These are phyloP conservation scores for Rhynchotus rufescens DNA, from an alignment of 2,797 vertebrate species.

Conservation along the genomic window DNA sequence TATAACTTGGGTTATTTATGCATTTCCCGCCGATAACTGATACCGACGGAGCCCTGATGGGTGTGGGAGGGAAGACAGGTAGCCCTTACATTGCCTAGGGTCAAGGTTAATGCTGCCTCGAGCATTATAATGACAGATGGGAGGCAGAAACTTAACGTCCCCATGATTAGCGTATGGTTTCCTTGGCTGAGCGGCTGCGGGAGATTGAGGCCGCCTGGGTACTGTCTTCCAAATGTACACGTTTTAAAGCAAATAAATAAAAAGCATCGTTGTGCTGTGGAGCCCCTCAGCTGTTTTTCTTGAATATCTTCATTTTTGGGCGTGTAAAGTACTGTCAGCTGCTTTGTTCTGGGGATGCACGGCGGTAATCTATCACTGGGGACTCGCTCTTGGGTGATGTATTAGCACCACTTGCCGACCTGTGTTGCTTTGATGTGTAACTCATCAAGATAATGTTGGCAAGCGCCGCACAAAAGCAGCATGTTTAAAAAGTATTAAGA, in stretches of 20 bases:
- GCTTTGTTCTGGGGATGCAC: background rate
- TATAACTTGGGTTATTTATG: background rate
- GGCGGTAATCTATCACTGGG: constrained; percentile 11
- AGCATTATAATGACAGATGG: constrained; percentile 42
- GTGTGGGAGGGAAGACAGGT: constrained; percentile 39
- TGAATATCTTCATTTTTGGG: background rate
- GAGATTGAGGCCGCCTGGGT: constrained; percentile 21
- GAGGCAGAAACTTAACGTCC: constrained; percentile 53
- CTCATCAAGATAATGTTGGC: constrained; percentile 72
- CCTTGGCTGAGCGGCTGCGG: constrained; percentile 17
- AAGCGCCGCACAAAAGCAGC: constrained; percentile 59
- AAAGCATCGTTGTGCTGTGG: background rate
- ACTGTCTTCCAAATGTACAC: background rate
- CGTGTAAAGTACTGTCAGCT: constrained; percentile 42
- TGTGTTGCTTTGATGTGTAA: constrained; percentile 60
- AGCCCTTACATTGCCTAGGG: background rate
- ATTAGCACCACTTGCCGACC: constrained; percentile 2
- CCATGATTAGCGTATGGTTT: constrained; percentile 57
- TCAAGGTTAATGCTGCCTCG: constrained; percentile 55
- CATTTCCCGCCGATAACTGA: background rate
- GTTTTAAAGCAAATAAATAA: constrained; percentile 64
- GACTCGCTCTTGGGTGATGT: background rate
- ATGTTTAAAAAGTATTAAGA: constrained; percentile 60
- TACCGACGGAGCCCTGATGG: background rate
- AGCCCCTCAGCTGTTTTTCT: constrained; percentile 33